phyloP scores from a whole-genome alignment of 2,888 invertebrate genomes.

The Schizaphis graminum region DNA sequence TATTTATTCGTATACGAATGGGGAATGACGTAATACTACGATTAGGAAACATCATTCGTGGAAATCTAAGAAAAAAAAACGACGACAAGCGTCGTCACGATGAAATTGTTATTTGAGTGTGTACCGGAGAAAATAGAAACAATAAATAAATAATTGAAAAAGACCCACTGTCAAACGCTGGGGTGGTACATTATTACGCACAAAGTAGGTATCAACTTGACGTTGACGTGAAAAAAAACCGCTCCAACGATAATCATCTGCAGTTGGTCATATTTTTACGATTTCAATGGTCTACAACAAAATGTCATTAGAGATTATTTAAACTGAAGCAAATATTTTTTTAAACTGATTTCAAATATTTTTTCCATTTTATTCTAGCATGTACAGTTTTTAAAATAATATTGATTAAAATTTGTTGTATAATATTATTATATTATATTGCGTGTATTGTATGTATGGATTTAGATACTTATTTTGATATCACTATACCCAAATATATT shows the following conservation, averaged over 20 bases:
- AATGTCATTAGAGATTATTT: neutral
- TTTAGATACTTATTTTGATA: conserved; percentile 15
- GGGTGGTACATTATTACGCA: neutral
- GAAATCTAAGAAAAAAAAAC: neutral
- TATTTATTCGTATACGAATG: neutral
- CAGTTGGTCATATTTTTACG: neutral
- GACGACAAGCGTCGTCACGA: neutral
- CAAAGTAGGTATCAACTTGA: neutral
- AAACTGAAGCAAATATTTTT: neutral
- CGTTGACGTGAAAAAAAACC: neutral
- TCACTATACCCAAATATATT: neutral
- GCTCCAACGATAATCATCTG: neutral
- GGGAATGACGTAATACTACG: neutral
- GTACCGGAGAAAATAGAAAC: neutral
- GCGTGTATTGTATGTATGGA: neutral
- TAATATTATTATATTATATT: conserved; percentile 7
- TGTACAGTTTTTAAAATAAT: neutral
- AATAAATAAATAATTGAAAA: conserved; percentile 1
- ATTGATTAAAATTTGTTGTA: neutral
- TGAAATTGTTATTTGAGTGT: neutral
- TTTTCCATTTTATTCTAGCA: conserved; percentile 9
- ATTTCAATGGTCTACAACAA: neutral
- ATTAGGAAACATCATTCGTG: neutral
- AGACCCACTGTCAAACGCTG: neutral
- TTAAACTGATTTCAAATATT: neutral